Percentiles rank a stretch among this genome's conserved stretches.
These are phyloP conservation scores for Charaxes varanes DNA, from an alignment of 1,140 invertebrate species.

Conservation along the genomic window DNA sequence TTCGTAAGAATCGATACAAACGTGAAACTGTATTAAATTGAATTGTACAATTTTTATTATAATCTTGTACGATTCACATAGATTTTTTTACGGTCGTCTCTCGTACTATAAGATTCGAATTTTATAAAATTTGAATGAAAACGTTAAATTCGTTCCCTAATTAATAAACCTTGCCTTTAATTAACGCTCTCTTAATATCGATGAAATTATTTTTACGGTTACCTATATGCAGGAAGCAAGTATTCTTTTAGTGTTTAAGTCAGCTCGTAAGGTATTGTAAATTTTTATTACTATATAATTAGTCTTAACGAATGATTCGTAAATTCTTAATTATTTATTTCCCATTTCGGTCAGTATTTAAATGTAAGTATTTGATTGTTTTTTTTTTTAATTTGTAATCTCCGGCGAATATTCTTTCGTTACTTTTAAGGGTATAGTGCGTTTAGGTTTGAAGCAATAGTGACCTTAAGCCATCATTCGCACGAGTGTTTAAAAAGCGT, in stretches of 20 bases:
- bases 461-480: no score
- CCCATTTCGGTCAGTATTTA: conserved; percentile 73
- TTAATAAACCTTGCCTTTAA: conserved; percentile 65
- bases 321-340: conserved; percentile 65
- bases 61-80: no score
- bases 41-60: no score
- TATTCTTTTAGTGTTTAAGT: conserved; percentile 65
- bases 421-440: conserved; percentile 25
- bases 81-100: conserved; percentile 1
- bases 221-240: conserved; percentile 69
- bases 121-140: no score
- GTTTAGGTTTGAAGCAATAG: conserved; percentile 55
- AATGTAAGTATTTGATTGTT: conserved; percentile 69
- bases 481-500: no score
- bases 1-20: no score
- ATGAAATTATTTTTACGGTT: conserved; percentile 70
- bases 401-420: conserved; percentile 45
- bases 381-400: conserved; percentile 52
- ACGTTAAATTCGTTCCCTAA: no score
- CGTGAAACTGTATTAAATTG: no score
- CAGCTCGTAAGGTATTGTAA: conserved; percentile 62
- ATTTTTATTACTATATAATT: conserved; percentile 54
- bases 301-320: conserved; percentile 40
- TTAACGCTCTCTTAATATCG: conserved; percentile 69
- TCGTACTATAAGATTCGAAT: conserved; percentile 2